A percentile compares a stretch with the other conserved stretches of the same genome.
These are phyloP conservation scores for Chiloscyllium punctatum DNA, from an alignment of 2,797 vertebrate genomes.

Conservation along the genomic window DNA sequence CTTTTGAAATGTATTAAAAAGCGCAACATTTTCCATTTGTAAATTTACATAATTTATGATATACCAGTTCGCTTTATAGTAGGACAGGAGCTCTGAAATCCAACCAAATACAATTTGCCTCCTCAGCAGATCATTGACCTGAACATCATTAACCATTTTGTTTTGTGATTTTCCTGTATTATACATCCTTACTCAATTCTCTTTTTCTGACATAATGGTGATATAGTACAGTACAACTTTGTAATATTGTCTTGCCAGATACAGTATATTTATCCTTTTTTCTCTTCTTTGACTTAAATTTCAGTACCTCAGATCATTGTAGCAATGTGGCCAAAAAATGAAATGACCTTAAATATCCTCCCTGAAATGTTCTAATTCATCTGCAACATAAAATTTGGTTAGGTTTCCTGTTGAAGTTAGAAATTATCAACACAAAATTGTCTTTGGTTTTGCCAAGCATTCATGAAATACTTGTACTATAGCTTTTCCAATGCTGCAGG, in stretches of 20 bases:
- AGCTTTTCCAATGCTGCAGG: neutral
- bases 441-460: constrained; percentile 4
- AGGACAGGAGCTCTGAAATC: neutral
- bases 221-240: neutral
- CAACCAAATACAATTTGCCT: neutral
- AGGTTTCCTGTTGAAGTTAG: neutral
- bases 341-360: neutral
- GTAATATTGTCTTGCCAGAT: neutral
- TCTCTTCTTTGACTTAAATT: neutral
- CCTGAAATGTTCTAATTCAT: neutral
- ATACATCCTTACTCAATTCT: neutral
- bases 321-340: neutral
- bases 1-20: neutral
- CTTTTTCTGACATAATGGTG: neutral
- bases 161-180: neutral
- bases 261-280: neutral
- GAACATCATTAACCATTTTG: neutral
- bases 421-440: neutral
- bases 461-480: neutral
- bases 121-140: neutral
- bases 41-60: neutral
- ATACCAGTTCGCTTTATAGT: neutral
- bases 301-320: neutral
- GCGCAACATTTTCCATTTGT: neutral
- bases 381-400: neutral